These are phyloP conservation scores for Tetheella fluctuosa DNA, from an alignment of 2,888 invertebrate genomes.

Conservation along the genomic window DNA sequence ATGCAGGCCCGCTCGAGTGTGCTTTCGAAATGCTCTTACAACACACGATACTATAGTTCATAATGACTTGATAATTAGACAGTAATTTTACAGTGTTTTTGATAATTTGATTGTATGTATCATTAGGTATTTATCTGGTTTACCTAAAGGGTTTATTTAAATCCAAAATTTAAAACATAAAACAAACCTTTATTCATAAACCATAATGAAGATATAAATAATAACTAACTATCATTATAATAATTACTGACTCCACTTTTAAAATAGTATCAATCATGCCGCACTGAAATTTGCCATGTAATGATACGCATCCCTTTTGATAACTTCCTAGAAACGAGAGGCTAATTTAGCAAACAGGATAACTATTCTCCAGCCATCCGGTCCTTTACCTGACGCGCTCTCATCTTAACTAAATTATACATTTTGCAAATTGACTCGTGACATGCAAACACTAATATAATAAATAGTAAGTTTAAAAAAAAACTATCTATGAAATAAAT, in stretches of 20 bases:
- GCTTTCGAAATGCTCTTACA: constrained; percentile 66
- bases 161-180: no score
- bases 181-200: not conserved
- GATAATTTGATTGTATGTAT: not conserved
- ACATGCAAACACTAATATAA: constrained; percentile 27
- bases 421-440: constrained; percentile 26
- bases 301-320: constrained; percentile 29
- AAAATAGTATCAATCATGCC: constrained; percentile 6
- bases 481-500: not conserved
- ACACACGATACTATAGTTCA: constrained; percentile 13
- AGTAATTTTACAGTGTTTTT: not conserved
- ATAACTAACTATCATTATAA: not conserved
- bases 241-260: not conserved
- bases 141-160: no score
- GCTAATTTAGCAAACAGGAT: constrained; percentile 49
- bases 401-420: constrained; percentile 34
- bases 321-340: constrained; percentile 48
- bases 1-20: constrained; percentile 66
- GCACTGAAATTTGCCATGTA: constrained; percentile 16
- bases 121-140: no score
- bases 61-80: not conserved
- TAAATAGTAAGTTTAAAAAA: not conserved
- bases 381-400: constrained; percentile 32
- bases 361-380: constrained; percentile 37
- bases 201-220: not conserved